These are phyloP conservation scores for Anomalospiza imberbis DNA, from an alignment of 2,797 vertebrate species.

Conservation along the genomic window DNA sequence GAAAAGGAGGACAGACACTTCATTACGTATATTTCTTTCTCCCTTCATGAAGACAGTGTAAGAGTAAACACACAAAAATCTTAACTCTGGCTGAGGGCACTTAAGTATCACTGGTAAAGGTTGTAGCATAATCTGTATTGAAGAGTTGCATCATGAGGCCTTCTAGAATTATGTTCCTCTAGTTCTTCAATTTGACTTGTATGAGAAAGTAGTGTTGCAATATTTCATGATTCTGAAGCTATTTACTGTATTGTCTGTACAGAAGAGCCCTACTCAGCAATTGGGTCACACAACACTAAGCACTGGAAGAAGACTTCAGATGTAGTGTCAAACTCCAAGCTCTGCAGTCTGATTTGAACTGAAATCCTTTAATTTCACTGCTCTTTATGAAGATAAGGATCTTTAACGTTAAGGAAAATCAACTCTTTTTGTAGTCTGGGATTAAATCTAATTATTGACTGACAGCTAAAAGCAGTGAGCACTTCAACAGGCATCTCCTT, in stretches of 20 bases:
- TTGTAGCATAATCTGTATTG: not conserved
- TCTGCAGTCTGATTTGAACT: not conserved
- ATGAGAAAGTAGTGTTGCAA: not conserved
- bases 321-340: not conserved
- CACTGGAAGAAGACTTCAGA: not conserved
- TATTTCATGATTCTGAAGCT: not conserved
- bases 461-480: not conserved
- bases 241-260: not conserved
- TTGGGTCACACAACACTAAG: not conserved
- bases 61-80: not conserved
- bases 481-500: not conserved
- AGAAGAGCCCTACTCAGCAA: not conserved
- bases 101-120: not conserved
- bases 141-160: not conserved
- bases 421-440: not conserved
- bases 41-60: not conserved
- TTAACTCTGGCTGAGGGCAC: not conserved
- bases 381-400: not conserved
- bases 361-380: not conserved
- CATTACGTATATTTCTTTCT: not conserved
- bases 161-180: not conserved
- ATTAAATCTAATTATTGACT: not conserved
- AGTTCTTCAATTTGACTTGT: not conserved
- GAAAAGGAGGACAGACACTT: not conserved
- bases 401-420: not conserved